Conservation (phyloP, 2,797 vertebrate genomes). For the Philypnodon macrostomus region DNA sequence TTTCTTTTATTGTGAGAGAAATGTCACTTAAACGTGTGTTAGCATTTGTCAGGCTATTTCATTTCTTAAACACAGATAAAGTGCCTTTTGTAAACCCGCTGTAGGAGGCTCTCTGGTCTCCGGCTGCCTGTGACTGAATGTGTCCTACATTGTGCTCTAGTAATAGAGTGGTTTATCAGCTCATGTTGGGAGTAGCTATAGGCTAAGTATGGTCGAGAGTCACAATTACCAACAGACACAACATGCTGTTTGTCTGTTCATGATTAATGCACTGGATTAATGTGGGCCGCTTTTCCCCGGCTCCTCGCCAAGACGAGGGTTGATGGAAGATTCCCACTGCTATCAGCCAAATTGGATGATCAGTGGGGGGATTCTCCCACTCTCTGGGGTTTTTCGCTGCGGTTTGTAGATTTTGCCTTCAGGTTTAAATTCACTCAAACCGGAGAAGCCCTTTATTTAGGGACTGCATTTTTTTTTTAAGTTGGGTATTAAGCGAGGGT, state of each 20-base stretch:
- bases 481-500: slow-evolving; percentile 52
- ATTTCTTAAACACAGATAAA: slow-evolving; percentile 64
- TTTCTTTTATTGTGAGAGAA: slow-evolving; percentile 10
- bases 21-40: slow-evolving; percentile 38
- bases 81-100: slow-evolving; percentile 61
- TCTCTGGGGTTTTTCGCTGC: slow-evolving; percentile 58
- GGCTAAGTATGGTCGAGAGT: slow-evolving; percentile 73
- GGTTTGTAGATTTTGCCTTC: slow-evolving; percentile 75
- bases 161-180: slow-evolving; percentile 77
- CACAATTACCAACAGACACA: slow-evolving; percentile 75
- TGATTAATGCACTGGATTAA: slow-evolving; percentile 73
- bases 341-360: slow-evolving; percentile 76
- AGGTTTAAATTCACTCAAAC: slow-evolving; percentile 66
- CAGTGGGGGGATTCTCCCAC: slow-evolving; percentile 66
- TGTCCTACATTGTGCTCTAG: slow-evolving; percentile 65
- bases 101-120: slow-evolving; percentile 56
- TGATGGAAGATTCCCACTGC: slow-evolving; percentile 68
- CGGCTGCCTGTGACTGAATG: slow-evolving; percentile 46
- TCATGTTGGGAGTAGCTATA: slow-evolving; percentile 69
- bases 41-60: slow-evolving; percentile 41
- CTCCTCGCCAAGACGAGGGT: slow-evolving; percentile 28
- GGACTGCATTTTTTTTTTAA: slow-evolving; percentile 40
- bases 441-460: slow-evolving; percentile 54
- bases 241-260: slow-evolving; percentile 73
- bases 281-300: slow-evolving; percentile 34